A percentile compares a stretch with the other conserved stretches of the same genome.
These are phyloP conservation scores for Mormyrus proboscirostris DNA, from an alignment of 2,797 vertebrate species.

Conservation along the genomic window DNA sequence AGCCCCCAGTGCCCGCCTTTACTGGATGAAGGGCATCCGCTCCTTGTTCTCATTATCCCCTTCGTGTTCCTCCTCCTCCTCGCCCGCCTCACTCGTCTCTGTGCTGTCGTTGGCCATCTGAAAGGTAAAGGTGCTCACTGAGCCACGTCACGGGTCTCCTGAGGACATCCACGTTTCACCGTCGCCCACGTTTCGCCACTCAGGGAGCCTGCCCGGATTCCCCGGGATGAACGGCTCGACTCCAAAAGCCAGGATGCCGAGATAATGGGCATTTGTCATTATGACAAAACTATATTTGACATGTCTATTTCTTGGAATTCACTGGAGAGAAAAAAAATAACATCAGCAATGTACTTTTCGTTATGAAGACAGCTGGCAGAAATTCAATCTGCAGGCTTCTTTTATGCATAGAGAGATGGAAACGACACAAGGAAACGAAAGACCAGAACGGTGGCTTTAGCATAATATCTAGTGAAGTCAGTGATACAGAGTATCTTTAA, in stretches of 20 bases:
- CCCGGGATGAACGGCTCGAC: background rate
- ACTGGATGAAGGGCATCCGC: conserved; percentile 97
- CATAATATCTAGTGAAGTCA: background rate
- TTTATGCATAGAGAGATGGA: conserved; percentile 10
- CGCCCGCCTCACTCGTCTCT: conserved; percentile 95
- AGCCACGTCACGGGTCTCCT: background rate
- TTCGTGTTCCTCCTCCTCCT: conserved; percentile 96
- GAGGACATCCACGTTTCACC: no score
- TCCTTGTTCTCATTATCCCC: conserved; percentile 95
- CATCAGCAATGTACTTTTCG: background rate
- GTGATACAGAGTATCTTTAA: background rate
- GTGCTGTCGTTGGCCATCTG: conserved; percentile 99
- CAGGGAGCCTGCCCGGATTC: background rate
- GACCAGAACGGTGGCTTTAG: background rate
- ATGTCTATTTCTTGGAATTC: background rate
- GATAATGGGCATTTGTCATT: background rate
- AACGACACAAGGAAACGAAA: background rate
- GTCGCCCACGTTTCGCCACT: background rate
- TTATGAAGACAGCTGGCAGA: background rate
- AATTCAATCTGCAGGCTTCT: background rate
- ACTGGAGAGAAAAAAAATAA: background rate
- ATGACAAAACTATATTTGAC: background rate
- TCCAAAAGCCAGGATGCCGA: background rate
- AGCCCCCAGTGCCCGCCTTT: conserved; percentile 34
- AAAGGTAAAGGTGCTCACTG: background rate